Evolutionary conservation across 2,888 invertebrate genomes (phyloP), one percentile per base, ranked within the genome.

Genomic region (Drosophila kokeensis): DNA sequence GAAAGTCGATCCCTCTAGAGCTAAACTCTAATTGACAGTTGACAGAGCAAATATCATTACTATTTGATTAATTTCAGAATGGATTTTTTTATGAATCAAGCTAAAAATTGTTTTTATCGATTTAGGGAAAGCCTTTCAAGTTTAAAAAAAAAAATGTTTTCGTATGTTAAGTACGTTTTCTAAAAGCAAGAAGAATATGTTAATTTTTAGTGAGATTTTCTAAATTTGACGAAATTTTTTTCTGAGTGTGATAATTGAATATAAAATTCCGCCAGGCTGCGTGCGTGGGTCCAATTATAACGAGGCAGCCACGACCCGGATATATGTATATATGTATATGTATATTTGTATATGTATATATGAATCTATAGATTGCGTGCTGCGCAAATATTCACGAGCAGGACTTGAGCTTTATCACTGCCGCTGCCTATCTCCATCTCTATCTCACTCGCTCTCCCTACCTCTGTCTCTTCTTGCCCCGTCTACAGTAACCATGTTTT

Each of bases 171-270:
- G n/a, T 1, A n/a, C 6, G 21, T 13, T 42, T 42, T 42, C 21
- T 42, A 13, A 21, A 21, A 42, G 13, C 13, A 13, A 7, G 21
- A 21, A 21, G 11, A 42, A 21, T 7, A 21, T 7, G 13, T 4
- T 3, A 6, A 21, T 6, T 21, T 42, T 42, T 7, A 3, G 45
- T 4, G 21, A 1, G 40, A 11, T 10, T 42, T 40, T 40, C n/a
- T 2, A n/a, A 40, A 40, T 40, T 11, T 5, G n/a, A 40, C 4
- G 10, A 5, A 4, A 11, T 11, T 13, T 45, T 21, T 45, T 45
- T 45, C 1, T 45, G 15, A 45, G 45, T 45, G 45, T 24, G 77
- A 79, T 87, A 89, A 86, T 89, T 90, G 82, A 90, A 90, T 90
- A 74, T 76, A 66, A 73, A 86, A 83, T 68, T 71, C 53, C 59